Conservation (phyloP, 2,113 vertebrate species). For the Cairina moschata region DNA sequence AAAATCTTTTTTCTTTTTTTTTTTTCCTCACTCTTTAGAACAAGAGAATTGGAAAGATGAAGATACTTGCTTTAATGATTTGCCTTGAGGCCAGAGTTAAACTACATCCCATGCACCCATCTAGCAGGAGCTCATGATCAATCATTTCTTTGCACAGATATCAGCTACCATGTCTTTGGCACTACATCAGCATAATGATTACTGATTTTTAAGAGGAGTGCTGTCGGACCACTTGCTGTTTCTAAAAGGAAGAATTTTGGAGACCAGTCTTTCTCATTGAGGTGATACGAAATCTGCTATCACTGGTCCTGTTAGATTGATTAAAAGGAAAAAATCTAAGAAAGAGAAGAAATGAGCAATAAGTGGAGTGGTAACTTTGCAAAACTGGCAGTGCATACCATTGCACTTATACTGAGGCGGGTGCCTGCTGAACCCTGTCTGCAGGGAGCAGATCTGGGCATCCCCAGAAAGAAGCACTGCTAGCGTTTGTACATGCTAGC, state of each 20-base stretch:
- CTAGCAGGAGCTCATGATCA: background rate
- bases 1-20: background rate
- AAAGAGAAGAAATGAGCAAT: background rate
- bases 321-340: fast-evolving
- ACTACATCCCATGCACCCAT: background rate
- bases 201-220: background rate
- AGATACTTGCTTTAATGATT: background rate
- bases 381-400: background rate
- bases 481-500: fast-evolving
- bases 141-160: background rate
- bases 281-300: background rate
- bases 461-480: background rate
- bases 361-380: background rate
- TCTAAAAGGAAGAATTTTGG: background rate
- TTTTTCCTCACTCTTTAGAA: background rate
- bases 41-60: background rate
- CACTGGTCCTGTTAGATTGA: background rate
- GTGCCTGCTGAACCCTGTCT: background rate
- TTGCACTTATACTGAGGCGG: background rate
- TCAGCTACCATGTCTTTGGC: background rate
- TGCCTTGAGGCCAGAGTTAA: background rate
- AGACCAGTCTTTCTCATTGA: background rate
- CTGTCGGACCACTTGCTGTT: background rate
- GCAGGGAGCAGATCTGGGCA: background rate
- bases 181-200: background rate